Evolutionary conservation across 2,797 vertebrate species (phyloP).

Genomic region (Chaetodon trifasciatus): DNA sequence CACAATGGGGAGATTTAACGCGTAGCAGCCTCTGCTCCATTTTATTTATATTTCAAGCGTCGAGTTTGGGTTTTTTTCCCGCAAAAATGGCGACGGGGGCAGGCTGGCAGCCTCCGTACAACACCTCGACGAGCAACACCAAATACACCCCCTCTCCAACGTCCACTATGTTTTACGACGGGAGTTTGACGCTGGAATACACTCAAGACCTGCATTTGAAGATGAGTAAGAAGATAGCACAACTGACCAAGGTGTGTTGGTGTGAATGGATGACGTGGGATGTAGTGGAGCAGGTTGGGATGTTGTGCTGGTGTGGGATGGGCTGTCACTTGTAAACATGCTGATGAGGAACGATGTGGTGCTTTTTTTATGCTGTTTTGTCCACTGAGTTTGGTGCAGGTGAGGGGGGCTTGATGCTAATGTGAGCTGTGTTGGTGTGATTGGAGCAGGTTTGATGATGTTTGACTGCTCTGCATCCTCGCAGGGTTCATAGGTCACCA

Average conservation of each 20-base stretch:
- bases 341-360: neutral
- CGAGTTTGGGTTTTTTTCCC: slow-evolving; percentile 32
- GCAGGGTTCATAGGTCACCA: slow-evolving; percentile 32
- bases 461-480: neutral
- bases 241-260: slow-evolving; percentile 85
- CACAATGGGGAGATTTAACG: slow-evolving; percentile 38
- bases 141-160: slow-evolving; percentile 65
- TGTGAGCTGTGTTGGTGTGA: neutral
- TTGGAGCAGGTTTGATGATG: neutral
- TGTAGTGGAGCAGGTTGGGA: slow-evolving; percentile 12
- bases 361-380: neutral
- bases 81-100: slow-evolving; percentile 81
- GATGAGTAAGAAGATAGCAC: slow-evolving; percentile 89
- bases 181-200: slow-evolving; percentile 82
- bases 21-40: slow-evolving; percentile 14
- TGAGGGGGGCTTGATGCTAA: neutral
- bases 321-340: slow-evolving; percentile 40
- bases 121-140: slow-evolving; percentile 51
- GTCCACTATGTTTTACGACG: slow-evolving; percentile 79
- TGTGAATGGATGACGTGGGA: neutral
- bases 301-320: neutral
- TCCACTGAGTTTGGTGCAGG: neutral
- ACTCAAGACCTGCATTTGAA: slow-evolving; percentile 86
- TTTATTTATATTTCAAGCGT: slow-evolving; percentile 4
- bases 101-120: slow-evolving; percentile 79